Evolutionary conservation across 2,113 vertebrate genomes (phyloP).

Genomic region (Capricornis sumatraensis): DNA sequence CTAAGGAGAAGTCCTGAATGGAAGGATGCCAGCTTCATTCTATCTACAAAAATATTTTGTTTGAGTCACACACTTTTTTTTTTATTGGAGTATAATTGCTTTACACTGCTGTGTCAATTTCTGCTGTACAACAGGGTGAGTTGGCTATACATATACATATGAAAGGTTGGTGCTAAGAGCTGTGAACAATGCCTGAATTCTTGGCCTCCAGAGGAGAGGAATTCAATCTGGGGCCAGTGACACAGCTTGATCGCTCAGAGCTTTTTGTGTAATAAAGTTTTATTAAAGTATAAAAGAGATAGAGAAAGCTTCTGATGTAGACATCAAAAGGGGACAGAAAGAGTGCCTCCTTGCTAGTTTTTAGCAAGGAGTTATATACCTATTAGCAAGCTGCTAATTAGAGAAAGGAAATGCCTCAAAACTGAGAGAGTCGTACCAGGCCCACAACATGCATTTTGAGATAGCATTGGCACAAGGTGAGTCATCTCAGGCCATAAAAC

Average conservation of each 20-base stretch:
- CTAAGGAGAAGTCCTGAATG: neutral
- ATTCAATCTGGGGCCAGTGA: rapidly evolving
- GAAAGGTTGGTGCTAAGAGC: neutral
- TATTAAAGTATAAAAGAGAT: neutral
- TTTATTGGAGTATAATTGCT: neutral
- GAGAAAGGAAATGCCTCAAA: neutral
- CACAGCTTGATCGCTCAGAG: neutral
- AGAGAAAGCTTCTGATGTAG: neutral
- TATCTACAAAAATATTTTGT: neutral
- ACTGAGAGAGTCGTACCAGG: neutral
- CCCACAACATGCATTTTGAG: neutral
- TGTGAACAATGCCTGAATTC: neutral
- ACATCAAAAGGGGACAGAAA: neutral
- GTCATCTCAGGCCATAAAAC: neutral
- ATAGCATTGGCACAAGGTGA: neutral
- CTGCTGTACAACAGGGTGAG: neutral
- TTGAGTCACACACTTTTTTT: neutral
- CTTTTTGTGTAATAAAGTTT: neutral
- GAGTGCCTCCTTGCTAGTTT: neutral
- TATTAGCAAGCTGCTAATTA: neutral
- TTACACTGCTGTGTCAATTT: neutral
- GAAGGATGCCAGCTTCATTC: neutral
- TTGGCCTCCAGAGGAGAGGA: neutral
- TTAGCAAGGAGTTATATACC: neutral
- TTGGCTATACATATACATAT: neutral